Base-by-base conservation (phyloP, 2,888 invertebrate genomes). In the Ernsta delagoae region DNA sequence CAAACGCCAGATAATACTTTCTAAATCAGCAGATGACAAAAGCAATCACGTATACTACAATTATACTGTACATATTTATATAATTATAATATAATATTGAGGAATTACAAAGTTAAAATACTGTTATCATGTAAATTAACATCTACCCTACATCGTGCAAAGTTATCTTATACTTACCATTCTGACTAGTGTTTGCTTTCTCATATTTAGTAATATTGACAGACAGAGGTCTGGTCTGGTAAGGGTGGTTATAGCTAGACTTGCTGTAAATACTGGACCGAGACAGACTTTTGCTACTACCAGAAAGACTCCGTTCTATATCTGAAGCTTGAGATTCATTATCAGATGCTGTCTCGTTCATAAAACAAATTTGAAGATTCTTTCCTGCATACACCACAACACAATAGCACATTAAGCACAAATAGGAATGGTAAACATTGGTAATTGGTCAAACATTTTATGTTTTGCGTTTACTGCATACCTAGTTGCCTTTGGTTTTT, bases 341-440 rank as follows among this genome's bases (percentile, higher is more conserved):
- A 86, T 97, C 97, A 64, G 97, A 97, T 71, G 96, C 96, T 68
- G 97, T 97, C 87, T 98, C 98, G 87, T 98, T 98, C 97, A 98
- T 97, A 90, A 98, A 98, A 94, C 98, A 98, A 81, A 98, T 98
- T 94, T 98, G 98, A 64, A 98, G 96, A 93, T 98, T 98, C 96
- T 97, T 98, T 77, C 97, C 97, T 97, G 87, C 36, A 87, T 87
- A 63, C 79, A 83, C 75, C 79, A 85, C 79, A 85, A 73, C 70
- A 76, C 73, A 70, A 5, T 12, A 79, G 43, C 70, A 78, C 75
- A 71, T 75, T 61, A 75, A 64, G 74, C 75, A 78, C 67, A 71
- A 50, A 9, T 39, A 7, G 39, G 39, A 8, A 39, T 8, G 0
- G 39, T 39, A 6, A 39, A 39, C 39, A 39, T 31, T 31, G 2